These are phyloP conservation scores for Schizopygopsis malacanthus DNA, from an alignment of 2,797 vertebrate genomes.

Conservation along the genomic window DNA sequence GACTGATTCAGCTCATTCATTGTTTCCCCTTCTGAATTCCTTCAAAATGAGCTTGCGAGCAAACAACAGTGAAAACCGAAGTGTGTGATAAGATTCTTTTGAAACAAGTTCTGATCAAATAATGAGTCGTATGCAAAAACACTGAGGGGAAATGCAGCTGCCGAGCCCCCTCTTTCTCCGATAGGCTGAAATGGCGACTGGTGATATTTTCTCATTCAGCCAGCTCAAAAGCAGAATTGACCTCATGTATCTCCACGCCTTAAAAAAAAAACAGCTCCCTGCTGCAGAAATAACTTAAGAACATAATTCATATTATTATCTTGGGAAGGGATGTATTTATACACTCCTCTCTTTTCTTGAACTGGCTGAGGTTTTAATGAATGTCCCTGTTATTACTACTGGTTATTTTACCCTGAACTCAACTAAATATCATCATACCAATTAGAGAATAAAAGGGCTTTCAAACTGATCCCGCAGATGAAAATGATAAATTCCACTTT, in stretches of 20 bases:
- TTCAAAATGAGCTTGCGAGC: neutral
- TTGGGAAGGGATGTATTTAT: conserved; percentile 43
- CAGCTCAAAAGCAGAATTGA: conserved; percentile 38
- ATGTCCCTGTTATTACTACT: neutral
- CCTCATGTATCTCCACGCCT: conserved; percentile 53
- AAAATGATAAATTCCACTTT: neutral
- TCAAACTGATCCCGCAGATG: neutral
- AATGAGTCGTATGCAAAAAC: conserved; percentile 9
- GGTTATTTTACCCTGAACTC: neutral
- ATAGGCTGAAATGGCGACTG: conserved; percentile 31
- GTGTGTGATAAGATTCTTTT: neutral
- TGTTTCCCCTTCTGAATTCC: neutral
- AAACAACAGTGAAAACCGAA: neutral
- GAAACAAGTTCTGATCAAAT: neutral
- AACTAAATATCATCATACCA: neutral
- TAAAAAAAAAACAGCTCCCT: conserved; percentile 57
- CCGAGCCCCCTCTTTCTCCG: conserved; percentile 32
- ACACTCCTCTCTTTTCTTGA: conserved; percentile 6
- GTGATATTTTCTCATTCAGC: conserved; percentile 45
- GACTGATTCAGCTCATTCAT: neutral
- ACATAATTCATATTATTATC: conserved; percentile 69
- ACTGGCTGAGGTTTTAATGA: neutral
- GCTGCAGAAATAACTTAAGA: conserved; percentile 65
- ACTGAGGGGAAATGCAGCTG: conserved; percentile 5
- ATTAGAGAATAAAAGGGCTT: neutral